These are phyloP conservation scores for Nephrotoma flavescens DNA, from an alignment of 2,888 invertebrate species.

Conservation along the genomic window DNA sequence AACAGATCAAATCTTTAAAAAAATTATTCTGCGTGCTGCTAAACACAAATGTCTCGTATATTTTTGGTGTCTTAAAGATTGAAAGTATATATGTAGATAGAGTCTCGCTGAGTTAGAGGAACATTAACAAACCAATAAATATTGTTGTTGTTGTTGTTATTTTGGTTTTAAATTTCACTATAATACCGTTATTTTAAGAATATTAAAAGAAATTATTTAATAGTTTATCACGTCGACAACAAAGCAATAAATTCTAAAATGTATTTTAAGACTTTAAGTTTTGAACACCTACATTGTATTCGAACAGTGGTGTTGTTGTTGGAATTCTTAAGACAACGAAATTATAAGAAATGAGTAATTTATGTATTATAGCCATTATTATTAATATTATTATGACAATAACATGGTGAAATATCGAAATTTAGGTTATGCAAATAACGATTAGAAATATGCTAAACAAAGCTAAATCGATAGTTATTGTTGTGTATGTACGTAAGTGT, in stretches of 20 bases:
- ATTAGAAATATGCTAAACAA: not conserved
- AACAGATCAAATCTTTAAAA: not conserved
- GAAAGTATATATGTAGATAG: no score
- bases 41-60: not conserved
- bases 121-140: no score
- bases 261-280: no score
- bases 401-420: not conserved
- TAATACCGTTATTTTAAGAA: not conserved
- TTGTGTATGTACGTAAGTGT: not conserved
- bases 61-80: not conserved
- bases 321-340: not conserved
- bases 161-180: not conserved
- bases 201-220: not conserved
- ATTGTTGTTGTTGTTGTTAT: not conserved
- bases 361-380: not conserved
- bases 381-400: not conserved
- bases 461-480: not conserved
- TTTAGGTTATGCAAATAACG: not conserved
- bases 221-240: not conserved
- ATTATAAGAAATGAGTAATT: not conserved
- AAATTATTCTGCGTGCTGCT: not conserved
- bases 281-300: not conserved
- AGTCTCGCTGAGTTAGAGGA: no score
- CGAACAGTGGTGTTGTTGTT: not conserved
- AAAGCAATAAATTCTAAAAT: no score